These are phyloP conservation scores for Polymixis flavicincta DNA, from an alignment of 2,888 invertebrate genomes.

Conservation along the genomic window DNA sequence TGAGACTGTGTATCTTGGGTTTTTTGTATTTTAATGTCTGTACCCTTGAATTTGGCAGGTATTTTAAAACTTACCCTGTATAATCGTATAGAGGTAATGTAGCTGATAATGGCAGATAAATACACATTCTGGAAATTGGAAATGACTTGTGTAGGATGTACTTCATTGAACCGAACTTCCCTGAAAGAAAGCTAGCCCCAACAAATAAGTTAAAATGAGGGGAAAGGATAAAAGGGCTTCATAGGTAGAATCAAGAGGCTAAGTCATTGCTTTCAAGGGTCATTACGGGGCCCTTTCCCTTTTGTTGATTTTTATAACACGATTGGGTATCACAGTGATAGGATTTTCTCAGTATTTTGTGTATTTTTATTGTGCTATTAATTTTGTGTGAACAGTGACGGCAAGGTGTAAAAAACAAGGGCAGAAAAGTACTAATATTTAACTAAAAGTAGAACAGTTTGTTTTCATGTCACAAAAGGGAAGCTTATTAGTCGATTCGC, in stretches of 20 bases:
- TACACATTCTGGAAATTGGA: not conserved
- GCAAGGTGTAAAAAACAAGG: not conserved
- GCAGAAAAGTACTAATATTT: not conserved
- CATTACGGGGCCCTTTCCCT: slow-evolving; percentile 41
- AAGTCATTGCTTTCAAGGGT: slow-evolving; percentile 56
- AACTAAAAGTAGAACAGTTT: too few species aligned
- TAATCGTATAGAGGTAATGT: too few species aligned
- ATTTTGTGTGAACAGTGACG: slow-evolving; percentile 15
- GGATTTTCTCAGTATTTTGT: slow-evolving; percentile 11
- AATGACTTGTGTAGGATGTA: not conserved
- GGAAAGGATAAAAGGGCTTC: slow-evolving; percentile 47
- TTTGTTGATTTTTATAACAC: slow-evolving; percentile 45
- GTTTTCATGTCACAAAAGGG: too few species aligned
- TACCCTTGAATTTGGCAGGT: too few species aligned
- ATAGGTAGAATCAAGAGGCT: slow-evolving; percentile 58
- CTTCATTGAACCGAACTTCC: slow-evolving; percentile 13
- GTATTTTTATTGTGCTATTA: slow-evolving; percentile 12
- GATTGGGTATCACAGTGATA: slow-evolving; percentile 6
- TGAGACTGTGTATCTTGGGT: too few species aligned
- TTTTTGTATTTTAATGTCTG: too few species aligned
- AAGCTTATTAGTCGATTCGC: too few species aligned
- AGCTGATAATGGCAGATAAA: not conserved
- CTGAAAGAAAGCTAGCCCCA: slow-evolving; percentile 19
- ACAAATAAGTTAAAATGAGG: slow-evolving; percentile 50
- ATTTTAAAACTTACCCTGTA: too few species aligned